These are phyloP conservation scores for Siniperca obscura DNA, from an alignment of 2,797 vertebrate genomes.

Conservation along the genomic window DNA sequence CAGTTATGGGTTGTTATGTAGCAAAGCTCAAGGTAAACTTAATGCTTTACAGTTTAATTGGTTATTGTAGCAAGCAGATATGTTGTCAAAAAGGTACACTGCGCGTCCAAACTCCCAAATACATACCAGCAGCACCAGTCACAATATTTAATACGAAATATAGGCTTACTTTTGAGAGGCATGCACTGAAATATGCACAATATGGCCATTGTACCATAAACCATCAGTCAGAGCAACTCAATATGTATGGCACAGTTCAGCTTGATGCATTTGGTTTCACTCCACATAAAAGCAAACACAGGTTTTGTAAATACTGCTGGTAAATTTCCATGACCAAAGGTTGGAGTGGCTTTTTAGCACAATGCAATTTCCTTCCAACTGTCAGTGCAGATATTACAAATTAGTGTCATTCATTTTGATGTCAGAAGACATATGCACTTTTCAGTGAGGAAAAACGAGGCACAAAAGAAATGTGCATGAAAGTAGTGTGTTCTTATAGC, in stretches of 20 bases:
- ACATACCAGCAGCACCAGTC: constrained; percentile 17
- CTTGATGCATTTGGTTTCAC: constrained; percentile 26
- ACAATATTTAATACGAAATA: constrained; percentile 35
- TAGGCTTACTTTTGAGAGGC: constrained; percentile 18
- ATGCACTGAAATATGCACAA: not conserved
- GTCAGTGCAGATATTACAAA: constrained; percentile 62
- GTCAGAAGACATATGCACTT: constrained; percentile 54
- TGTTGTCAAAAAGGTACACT: constrained; percentile 20
- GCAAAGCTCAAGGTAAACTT: not conserved
- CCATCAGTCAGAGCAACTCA: not conserved
- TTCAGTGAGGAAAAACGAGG: constrained; percentile 49
- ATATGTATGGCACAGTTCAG: not conserved
- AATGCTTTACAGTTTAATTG: constrained; percentile 7
- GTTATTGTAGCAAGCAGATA: constrained; percentile 22
- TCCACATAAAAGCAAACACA: constrained; percentile 37
- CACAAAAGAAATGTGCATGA: constrained; percentile 28
- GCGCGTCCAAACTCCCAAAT: constrained; percentile 24
- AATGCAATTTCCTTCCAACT: constrained; percentile 72
- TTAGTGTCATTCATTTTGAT: constrained; percentile 64
- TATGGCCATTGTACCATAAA: not conserved
- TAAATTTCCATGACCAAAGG: constrained; percentile 55
- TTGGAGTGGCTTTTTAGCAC: constrained; percentile 60
- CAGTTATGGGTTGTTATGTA: constrained; percentile 12
- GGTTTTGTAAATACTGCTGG: constrained; percentile 47
- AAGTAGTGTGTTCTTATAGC: constrained; percentile 52